Conservation (phyloP, 1,140 invertebrate genomes). For the Pseudomyrmex sp. region DNA sequence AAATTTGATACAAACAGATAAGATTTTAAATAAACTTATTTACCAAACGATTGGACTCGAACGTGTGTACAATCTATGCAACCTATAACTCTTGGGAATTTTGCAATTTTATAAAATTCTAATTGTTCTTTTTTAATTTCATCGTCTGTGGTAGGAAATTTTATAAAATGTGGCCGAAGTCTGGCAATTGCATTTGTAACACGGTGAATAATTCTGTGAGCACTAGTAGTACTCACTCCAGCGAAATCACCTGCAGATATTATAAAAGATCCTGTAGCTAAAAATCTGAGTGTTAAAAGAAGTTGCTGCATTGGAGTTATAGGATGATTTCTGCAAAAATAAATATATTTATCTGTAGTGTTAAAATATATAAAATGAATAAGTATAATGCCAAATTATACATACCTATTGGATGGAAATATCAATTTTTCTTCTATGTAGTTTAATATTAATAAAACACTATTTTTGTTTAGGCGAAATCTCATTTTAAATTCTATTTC, state of each 20-base stretch:
- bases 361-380: background rate
- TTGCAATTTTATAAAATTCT: slow-evolving; percentile 76
- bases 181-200: slow-evolving; percentile 42
- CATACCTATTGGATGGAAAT: background rate
- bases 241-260: slow-evolving; percentile 35
- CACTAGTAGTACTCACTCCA: slow-evolving; percentile 35
- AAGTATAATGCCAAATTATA: background rate
- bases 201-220: slow-evolving; percentile 20
- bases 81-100: slow-evolving; percentile 81
- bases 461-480: too few relatives aligned
- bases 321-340: slow-evolving; percentile 4
- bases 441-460: too few relatives aligned
- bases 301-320: slow-evolving; percentile 26
- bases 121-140: slow-evolving; percentile 20
- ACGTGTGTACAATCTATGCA: slow-evolving; percentile 82
- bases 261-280: slow-evolving; percentile 30
- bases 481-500: too few relatives aligned
- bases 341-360: background rate
- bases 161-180: slow-evolving; percentile 3
- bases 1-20: too few relatives aligned
- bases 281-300: slow-evolving; percentile 26
- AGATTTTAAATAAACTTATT: background rate
- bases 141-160: slow-evolving; percentile 1
- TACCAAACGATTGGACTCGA: slow-evolving; percentile 70
- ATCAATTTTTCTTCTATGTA: too few relatives aligned